Evolutionary conservation across 1,140 invertebrate genomes (phyloP).

Genomic region (Ganaspis sp.): DNA sequence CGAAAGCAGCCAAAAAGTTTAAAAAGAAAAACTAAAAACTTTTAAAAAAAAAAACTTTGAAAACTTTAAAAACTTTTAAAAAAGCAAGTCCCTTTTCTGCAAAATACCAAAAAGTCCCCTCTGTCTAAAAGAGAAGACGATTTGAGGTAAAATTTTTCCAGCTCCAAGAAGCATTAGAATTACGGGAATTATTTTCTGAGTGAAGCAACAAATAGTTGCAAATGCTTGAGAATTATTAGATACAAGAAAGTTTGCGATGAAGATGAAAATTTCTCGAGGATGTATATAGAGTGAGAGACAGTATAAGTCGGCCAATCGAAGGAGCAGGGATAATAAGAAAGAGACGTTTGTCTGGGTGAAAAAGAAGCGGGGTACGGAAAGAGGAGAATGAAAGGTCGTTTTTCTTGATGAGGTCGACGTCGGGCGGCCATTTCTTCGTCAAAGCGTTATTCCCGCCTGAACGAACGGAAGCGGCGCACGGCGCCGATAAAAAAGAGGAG

Average conservation of each 20-base stretch:
- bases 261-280: constrained; percentile 38
- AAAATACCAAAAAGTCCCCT: too few relatives aligned
- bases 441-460: constrained; percentile 72
- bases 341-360: constrained; percentile 22
- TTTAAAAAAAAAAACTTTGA: too few relatives aligned
- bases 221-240: constrained; percentile 47
- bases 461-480: constrained; percentile 70
- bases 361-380: constrained; percentile 44
- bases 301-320: constrained; percentile 23
- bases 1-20: too few relatives aligned
- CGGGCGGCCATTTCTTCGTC: constrained; percentile 75
- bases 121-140: too few relatives aligned
- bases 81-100: too few relatives aligned
- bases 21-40: too few relatives aligned
- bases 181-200: too few relatives aligned
- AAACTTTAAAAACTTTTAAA: too few relatives aligned
- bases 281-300: constrained; percentile 40
- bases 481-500: constrained; percentile 74
- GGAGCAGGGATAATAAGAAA: constrained; percentile 30
- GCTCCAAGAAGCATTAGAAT: too few relatives aligned
- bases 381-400: constrained; percentile 59
- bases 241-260: constrained; percentile 43
- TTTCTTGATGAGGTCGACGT: constrained; percentile 63
- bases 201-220: constrained; percentile 28
- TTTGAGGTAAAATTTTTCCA: too few relatives aligned